These are phyloP conservation scores for Pelmatolapia mariae DNA, from an alignment of 2,113 vertebrate species.

Conservation along the genomic window DNA sequence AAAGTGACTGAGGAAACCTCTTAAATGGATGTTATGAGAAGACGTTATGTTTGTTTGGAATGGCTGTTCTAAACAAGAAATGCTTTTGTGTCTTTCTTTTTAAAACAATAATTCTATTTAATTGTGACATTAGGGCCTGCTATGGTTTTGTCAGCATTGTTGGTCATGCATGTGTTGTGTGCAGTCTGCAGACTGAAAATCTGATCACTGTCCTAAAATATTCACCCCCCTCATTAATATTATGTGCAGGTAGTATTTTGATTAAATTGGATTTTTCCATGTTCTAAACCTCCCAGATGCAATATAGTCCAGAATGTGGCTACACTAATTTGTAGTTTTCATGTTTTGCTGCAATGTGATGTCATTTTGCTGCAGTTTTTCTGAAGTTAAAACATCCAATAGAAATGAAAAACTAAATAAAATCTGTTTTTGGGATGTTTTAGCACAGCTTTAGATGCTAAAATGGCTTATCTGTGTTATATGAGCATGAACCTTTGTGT, in stretches of 20 bases:
- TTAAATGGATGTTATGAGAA: not conserved
- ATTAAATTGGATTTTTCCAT: not conserved
- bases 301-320: not conserved
- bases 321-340: not conserved
- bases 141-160: not conserved
- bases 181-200: not conserved
- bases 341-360: not conserved
- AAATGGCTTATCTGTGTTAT: not conserved
- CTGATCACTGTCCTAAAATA: not conserved
- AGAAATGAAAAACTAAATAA: not conserved
- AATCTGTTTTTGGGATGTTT: not conserved
- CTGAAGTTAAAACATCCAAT: not conserved
- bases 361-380: not conserved
- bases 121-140: not conserved
- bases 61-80: not conserved
- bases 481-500: not conserved
- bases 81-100: not conserved
- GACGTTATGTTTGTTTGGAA: not conserved
- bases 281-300: not conserved
- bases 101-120: not conserved
- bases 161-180: not conserved
- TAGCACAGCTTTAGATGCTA: not conserved
- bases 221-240: not conserved
- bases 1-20: not conserved
- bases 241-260: not conserved